phyloP scores from a whole-genome alignment of 2,113 vertebrate genomes.

The Petromus typicus region DNA sequence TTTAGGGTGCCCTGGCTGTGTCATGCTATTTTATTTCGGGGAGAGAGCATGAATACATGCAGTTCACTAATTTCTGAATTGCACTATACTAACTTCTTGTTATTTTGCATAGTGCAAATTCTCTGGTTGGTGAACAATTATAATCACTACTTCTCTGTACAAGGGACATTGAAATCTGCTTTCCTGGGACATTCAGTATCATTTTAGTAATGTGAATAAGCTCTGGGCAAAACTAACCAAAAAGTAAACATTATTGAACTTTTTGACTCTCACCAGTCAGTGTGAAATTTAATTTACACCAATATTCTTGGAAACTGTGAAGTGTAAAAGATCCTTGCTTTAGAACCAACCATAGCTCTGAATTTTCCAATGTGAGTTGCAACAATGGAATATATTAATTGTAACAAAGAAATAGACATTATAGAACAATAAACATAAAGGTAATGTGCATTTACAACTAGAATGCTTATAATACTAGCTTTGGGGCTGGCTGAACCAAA shows the following conservation, averaged over 20 bases:
- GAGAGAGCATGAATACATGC: not conserved
- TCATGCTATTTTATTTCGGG: not conserved
- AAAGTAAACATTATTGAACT: not conserved
- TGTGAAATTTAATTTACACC: slow-evolving; percentile 44
- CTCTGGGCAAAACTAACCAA: slow-evolving; percentile 24
- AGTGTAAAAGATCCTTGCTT: not conserved
- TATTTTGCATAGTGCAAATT: not conserved
- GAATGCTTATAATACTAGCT: not conserved
- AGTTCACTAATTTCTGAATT: not conserved
- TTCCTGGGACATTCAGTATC: not conserved
- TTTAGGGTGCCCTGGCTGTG: not conserved
- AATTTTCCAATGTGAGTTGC: not conserved
- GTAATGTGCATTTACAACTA: slow-evolving; percentile 11
- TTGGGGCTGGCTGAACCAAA: not conserved
- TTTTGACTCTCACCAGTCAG: not conserved
- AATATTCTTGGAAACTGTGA: not conserved
- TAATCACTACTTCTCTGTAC: not conserved
- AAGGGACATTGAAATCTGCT: not conserved
- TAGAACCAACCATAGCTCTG: not conserved
- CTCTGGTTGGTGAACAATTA: not conserved
- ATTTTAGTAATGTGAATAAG: not conserved
- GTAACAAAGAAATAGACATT: not conserved
- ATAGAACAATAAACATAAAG: not conserved
- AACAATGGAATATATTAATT: not conserved
- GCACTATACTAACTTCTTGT: not conserved